Conservation (phyloP, 2,113 vertebrate species). For the Pterocles gutturalis region DNA sequence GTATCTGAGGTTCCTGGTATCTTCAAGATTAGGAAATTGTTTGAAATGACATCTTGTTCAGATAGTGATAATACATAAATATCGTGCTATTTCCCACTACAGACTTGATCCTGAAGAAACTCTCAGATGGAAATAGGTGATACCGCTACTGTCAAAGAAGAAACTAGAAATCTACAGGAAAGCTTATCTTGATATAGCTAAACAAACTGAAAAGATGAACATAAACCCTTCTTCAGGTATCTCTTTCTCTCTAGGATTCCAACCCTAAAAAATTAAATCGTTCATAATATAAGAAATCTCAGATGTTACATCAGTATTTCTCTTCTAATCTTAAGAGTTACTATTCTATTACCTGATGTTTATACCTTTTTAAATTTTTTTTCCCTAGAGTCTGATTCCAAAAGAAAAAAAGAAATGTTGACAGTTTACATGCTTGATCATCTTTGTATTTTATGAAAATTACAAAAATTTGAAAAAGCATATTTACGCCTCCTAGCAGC, state of each 20-base stretch:
- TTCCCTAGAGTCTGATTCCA: neutral
- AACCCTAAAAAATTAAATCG: neutral
- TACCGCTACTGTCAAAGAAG: neutral
- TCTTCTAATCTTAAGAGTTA: neutral
- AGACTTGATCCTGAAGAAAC: neutral
- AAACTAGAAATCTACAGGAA: constrained; percentile 2
- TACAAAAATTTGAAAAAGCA: neutral
- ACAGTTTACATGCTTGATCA: neutral
- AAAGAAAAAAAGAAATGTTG: neutral
- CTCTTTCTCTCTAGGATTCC: neutral
- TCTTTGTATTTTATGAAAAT: neutral
- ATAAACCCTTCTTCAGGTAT: neutral
- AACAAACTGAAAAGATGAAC: neutral
- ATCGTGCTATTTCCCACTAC: neutral
- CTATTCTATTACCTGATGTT: neutral
- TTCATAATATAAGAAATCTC: neutral
- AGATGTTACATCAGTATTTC: neutral
- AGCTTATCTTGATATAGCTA: constrained; percentile 5
- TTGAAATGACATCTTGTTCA: constrained; percentile 49
- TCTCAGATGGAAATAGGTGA: neutral
- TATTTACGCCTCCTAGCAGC: neutral
- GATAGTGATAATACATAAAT: neutral
- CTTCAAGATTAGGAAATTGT: constrained; percentile 47
- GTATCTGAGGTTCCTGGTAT: neutral
- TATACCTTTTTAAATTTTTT: neutral